Conservation (phyloP, 2,888 invertebrate species). For the Sarcophaga caerulescens region DNA sequence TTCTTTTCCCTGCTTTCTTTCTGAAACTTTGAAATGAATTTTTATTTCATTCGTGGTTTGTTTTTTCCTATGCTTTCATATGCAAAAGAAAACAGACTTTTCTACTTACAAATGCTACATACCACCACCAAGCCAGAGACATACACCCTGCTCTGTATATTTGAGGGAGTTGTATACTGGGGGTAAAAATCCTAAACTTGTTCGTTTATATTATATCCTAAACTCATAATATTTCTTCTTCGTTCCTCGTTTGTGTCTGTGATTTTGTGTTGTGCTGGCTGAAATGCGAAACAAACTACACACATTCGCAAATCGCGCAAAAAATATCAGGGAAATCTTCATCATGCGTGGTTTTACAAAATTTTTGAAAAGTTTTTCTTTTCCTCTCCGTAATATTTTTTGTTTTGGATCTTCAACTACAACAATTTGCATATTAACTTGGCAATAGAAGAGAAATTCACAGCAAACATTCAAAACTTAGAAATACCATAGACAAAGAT, state of each 20-base stretch:
- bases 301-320: constrained; percentile 13
- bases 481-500: background rate
- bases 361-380: constrained; percentile 56
- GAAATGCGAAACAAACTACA: constrained; percentile 35
- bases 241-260: constrained; percentile 35
- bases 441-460: constrained; percentile 49
- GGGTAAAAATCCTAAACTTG: background rate
- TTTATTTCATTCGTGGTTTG: constrained; percentile 23
- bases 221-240: background rate
- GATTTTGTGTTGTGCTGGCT: constrained; percentile 24
- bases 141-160: background rate
- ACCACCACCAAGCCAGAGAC: background rate
- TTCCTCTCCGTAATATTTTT: background rate
- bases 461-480: constrained; percentile 31
- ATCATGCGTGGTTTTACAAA: constrained; percentile 59
- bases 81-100: background rate
- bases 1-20: constrained; percentile 3
- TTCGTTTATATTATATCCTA: too few relatives aligned
- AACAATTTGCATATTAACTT: constrained; percentile 61
- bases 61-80: background rate
- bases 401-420: background rate
- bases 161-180: background rate
- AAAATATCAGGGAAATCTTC: constrained; percentile 26
- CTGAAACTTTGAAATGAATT: constrained; percentile 55
- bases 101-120: background rate